Evolutionary conservation across 1,140 invertebrate genomes (phyloP).

Genomic region (Panagrolaimus sp.): DNA sequence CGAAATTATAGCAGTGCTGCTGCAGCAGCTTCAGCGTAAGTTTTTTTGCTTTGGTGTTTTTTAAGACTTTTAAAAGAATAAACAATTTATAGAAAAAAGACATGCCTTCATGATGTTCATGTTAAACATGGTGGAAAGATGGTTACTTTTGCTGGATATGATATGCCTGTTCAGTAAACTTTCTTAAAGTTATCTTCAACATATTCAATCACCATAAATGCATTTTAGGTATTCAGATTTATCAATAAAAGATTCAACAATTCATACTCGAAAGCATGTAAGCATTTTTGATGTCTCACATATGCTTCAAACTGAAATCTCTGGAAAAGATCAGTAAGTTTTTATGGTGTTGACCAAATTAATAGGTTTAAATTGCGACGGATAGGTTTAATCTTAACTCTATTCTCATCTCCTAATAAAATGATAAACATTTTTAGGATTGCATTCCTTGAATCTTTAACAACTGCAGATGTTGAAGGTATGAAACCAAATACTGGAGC

Average conservation of each 20-base stretch:
- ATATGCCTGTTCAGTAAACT: slow-evolving; percentile 49
- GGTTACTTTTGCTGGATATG: slow-evolving; percentile 54
- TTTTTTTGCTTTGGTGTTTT: background rate
- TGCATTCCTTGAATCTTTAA: slow-evolving; percentile 59
- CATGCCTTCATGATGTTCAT: slow-evolving; percentile 55
- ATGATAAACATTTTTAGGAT: slow-evolving; percentile 38
- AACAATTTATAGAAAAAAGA: slow-evolving; percentile 37
- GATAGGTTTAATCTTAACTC: no score
- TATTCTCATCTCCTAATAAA: no score
- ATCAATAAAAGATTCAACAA: slow-evolving; percentile 49
- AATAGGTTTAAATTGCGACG: no score
- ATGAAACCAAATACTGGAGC: slow-evolving; percentile 69
- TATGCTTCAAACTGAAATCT: slow-evolving; percentile 67
- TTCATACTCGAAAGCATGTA: slow-evolving; percentile 67
- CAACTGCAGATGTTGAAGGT: slow-evolving; percentile 58
- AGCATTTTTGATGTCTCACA: slow-evolving; percentile 97
- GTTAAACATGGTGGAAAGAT: slow-evolving; percentile 50
- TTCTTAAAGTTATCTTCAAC: background rate
- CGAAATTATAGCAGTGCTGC: no score
- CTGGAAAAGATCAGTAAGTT: slow-evolving; percentile 62
- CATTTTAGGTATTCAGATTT: slow-evolving; percentile 27
- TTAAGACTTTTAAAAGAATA: background rate
- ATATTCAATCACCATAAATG: no score
- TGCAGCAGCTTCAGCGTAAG: background rate
- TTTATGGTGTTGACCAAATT: no score